Evolutionary conservation across 2,888 invertebrate species (phyloP), one percentile per base, ranked within the genome.

Genomic region (Phasia obesa): DNA sequence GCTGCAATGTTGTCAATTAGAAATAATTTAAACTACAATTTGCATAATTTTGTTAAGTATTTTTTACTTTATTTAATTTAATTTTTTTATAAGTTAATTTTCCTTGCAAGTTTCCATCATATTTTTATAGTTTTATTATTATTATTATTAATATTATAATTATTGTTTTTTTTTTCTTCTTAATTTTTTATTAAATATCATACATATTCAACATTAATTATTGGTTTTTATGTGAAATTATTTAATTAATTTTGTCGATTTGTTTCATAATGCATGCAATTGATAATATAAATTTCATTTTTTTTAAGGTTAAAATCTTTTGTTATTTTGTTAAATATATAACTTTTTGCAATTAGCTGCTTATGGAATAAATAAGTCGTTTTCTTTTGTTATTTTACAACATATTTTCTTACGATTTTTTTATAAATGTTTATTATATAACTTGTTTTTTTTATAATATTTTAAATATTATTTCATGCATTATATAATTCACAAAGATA

Each of bases 191-290:
- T 75, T 82, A 69, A 73, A 67, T 84, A 75, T 81, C 42, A 67
- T 81, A 81, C 81, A 81, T 78, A 78, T 64, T 74, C 65, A 79
- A 84, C 84, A 84, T 78, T 78, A 78, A 80, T 81, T 70, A 65
- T 71, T 69, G 51, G 7, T 69, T 70, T 77, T 69, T 51, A 65
- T 70, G 19, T 51, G 47, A 76, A 65, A 59, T 79, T 51, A 69
- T 31, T 76, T 62, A 53, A 44, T 75, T 77, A 55, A 67, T 57
- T 42, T 73, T 27, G 44, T 69, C 51, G 57, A 38, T 42, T 64
- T 79, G 51, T 53, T 78, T 75, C 27, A 44, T 67, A 71, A 78
- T 83, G 75, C 83, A 83, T 83, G 83, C 83, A 83, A 25, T 73
- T 64, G 62, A 44, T 71, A 65, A 59, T 82, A 78, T 78, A 70